Evolutionary conservation across 2,888 invertebrate species (phyloP).

Genomic region (Rhingia campestris): DNA sequence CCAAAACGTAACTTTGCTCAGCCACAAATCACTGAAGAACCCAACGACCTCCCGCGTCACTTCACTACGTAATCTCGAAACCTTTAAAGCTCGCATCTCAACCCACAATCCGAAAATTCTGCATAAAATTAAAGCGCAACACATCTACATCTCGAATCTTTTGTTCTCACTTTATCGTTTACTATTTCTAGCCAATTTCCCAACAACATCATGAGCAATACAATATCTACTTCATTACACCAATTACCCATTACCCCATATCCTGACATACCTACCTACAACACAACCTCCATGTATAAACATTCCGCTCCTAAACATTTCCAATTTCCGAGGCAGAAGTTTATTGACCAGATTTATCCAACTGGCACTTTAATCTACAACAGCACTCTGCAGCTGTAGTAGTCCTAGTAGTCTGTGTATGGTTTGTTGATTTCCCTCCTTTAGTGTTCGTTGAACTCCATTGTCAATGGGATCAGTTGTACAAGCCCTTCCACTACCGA

Average conservation of each 20-base stretch:
- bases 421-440: slow-evolving; percentile 23
- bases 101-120: not conserved
- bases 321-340: slow-evolving; percentile 22
- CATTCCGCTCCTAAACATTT: not conserved
- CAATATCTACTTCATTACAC: slow-evolving; percentile 26
- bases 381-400: not conserved
- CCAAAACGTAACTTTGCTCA: too few relatives aligned
- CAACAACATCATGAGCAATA: slow-evolving; percentile 5
- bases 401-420: not conserved
- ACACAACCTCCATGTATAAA: not conserved
- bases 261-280: not conserved
- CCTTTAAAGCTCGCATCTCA: not conserved
- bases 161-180: not conserved
- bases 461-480: slow-evolving; percentile 28
- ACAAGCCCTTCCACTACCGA: not conserved
- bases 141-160: not conserved
- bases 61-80: too few relatives aligned
- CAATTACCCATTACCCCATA: slow-evolving; percentile 27
- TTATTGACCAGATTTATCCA: slow-evolving; percentile 45
- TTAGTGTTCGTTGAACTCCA: slow-evolving; percentile 54
- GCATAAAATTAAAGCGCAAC: not conserved
- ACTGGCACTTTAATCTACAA: slow-evolving; percentile 8
- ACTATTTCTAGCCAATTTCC: slow-evolving; percentile 29
- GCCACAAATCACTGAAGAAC: too few relatives aligned
- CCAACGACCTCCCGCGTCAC: too few relatives aligned